Conservation (phyloP, 2,888 invertebrate species). For the Hydraecia micacea region DNA sequence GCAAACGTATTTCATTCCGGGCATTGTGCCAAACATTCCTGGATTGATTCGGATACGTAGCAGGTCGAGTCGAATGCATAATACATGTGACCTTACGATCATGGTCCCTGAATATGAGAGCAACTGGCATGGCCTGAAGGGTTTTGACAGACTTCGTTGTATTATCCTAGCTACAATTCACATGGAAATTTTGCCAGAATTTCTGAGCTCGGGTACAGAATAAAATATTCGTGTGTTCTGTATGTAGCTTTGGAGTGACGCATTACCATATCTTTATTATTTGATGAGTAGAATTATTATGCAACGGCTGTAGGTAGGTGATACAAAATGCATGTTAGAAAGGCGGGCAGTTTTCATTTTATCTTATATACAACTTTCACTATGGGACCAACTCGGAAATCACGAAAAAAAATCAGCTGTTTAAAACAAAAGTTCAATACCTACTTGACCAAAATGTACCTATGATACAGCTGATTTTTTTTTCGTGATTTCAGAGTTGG, state of each 20-base stretch:
- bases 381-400: too few relatives aligned
- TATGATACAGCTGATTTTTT: too few relatives aligned
- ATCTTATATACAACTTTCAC: too few relatives aligned
- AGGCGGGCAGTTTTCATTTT: slow-evolving; percentile 19
- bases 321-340: slow-evolving; percentile 46
- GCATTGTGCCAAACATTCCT: slow-evolving; percentile 78
- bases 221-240: slow-evolving; percentile 66
- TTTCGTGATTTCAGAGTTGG: too few relatives aligned
- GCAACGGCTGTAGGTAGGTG: slow-evolving; percentile 40
- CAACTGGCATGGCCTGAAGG: slow-evolving; percentile 69
- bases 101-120: slow-evolving; percentile 75
- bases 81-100: slow-evolving; percentile 83
- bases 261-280: slow-evolving; percentile 68
- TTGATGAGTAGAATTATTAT: slow-evolving; percentile 65
- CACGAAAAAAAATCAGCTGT: too few relatives aligned
- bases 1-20: slow-evolving; percentile 77
- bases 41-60: slow-evolving; percentile 83
- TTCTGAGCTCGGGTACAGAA: slow-evolving; percentile 57
- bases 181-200: slow-evolving; percentile 75
- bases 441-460: too few relatives aligned
- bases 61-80: slow-evolving; percentile 81
- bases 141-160: slow-evolving; percentile 74
- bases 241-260: slow-evolving; percentile 58
- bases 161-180: slow-evolving; percentile 76
- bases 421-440: too few relatives aligned